phyloP scores from a whole-genome alignment of 2,113 vertebrate species.

The Megaptera novaeangliae region DNA sequence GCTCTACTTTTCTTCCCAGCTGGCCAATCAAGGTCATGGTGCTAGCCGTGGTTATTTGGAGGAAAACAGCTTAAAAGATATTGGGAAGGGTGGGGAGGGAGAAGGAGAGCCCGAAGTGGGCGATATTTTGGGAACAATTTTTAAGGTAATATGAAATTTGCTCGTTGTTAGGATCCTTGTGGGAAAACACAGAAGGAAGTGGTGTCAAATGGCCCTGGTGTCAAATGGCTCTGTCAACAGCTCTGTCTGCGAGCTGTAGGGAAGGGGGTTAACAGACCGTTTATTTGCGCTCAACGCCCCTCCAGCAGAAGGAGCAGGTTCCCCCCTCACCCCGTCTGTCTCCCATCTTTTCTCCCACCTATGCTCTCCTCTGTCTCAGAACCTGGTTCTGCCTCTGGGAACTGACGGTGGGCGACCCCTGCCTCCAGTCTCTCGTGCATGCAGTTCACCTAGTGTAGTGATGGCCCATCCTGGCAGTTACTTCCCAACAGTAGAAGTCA shows the following conservation, averaged over 20 bases:
- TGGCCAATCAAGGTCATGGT: not conserved
- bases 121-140: not conserved
- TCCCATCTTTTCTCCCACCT: not conserved
- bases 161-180: not conserved
- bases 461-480: not conserved
- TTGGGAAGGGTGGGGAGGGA: not conserved
- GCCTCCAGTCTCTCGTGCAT: not conserved
- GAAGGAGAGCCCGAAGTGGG: not conserved
- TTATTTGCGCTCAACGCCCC: not conserved
- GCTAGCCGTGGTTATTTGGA: not conserved
- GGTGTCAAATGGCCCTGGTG: not conserved
- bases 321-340: not conserved
- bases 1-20: not conserved
- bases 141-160: not conserved
- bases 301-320: too few species aligned
- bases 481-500: not conserved
- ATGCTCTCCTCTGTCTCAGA: not conserved
- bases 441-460: not conserved
- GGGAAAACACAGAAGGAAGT: not conserved
- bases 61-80: not conserved
- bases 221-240: not conserved
- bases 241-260: not conserved
- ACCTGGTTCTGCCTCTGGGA: not conserved
- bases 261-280: not conserved
- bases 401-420: not conserved